Base-by-base conservation (phyloP, 2,113 vertebrate genomes). In the Aldabrachelys gigantea region DNA sequence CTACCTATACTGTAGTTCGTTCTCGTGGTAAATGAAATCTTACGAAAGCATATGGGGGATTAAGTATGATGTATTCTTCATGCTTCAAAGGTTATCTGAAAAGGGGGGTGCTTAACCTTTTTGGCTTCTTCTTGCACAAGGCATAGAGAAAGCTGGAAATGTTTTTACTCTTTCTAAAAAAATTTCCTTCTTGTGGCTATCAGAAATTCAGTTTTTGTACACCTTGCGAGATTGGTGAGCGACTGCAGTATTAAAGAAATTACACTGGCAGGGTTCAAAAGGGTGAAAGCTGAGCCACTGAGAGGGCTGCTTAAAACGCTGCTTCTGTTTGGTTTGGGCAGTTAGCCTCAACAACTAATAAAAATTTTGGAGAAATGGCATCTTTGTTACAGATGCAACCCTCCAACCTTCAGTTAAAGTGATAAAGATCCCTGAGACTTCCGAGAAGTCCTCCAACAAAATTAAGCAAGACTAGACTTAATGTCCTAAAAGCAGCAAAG, bases 11-110 rank as follows among this genome's bases (percentile, higher is more conserved):
- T 88, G 85, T 12, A 93, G 87, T 96, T 96, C 92, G 83, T 97
- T 96, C 95, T 91, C 89, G 92, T 95, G 96, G 91, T 91, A 75
- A 91, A 91, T 44, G 12, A 47, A 78, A 78, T 47, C 6, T n/a
- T 88, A 89, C 47, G 41, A 91, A 79, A 92, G 35, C 0, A 80
- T 4, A 3, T 90, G 93, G 87, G 87, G 35, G 95, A 94, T 89
- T 89, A 84, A 89, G 89, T 86, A 59, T 19, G 6, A 80, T 75
- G 53, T 50, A 38, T 27, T 93, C 84, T 82, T 50, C 53, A 44
- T 0, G 0, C 56, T 85, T 90, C 44, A 88, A 89, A 84, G 0
- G 0, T 54, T 84, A 85, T 65, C 72, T 89, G 17, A 31, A 65
- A 93, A 88, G 49, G 89, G 44, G 27, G 84, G 49, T 85, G 47